Conservation (phyloP, 1,140 invertebrate genomes). For the Drosophila truncata region DNA sequence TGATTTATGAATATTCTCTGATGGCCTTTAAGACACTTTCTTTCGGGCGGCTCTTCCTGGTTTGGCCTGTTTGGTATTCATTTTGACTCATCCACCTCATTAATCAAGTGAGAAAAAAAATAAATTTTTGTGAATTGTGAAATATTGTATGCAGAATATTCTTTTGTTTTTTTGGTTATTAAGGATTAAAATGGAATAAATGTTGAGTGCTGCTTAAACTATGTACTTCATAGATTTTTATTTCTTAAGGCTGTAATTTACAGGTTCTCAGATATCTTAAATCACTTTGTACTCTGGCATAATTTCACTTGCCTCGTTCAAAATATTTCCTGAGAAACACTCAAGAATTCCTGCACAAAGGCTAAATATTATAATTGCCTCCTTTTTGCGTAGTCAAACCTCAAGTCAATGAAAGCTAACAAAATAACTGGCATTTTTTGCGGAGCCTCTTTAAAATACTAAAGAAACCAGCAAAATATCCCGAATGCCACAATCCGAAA, state of each 20-base stretch:
- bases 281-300: neutral
- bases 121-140: constrained; percentile 6
- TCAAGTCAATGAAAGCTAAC: constrained; percentile 23
- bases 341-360: constrained; percentile 5
- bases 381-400: constrained; percentile 11
- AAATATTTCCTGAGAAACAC: constrained; percentile 21
- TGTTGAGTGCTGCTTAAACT: neutral
- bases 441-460: constrained; percentile 32
- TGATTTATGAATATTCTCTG: constrained; percentile 63
- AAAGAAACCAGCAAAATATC: constrained; percentile 32
- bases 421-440: constrained; percentile 24
- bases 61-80: constrained; percentile 31
- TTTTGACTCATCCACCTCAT: constrained; percentile 39
- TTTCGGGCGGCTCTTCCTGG: constrained; percentile 1
- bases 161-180: neutral
- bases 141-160: constrained; percentile 5
- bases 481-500: constrained; percentile 55
- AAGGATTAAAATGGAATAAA: neutral
- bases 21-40: constrained; percentile 11
- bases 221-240: neutral
- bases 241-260: too few species aligned
- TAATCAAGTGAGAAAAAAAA: constrained; percentile 51
- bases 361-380: constrained; percentile 25
- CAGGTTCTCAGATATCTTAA: neutral
- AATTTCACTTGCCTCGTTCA: neutral